phyloP scores from a whole-genome alignment of 2,113 vertebrate species.

The Furnarius figulus region DNA sequence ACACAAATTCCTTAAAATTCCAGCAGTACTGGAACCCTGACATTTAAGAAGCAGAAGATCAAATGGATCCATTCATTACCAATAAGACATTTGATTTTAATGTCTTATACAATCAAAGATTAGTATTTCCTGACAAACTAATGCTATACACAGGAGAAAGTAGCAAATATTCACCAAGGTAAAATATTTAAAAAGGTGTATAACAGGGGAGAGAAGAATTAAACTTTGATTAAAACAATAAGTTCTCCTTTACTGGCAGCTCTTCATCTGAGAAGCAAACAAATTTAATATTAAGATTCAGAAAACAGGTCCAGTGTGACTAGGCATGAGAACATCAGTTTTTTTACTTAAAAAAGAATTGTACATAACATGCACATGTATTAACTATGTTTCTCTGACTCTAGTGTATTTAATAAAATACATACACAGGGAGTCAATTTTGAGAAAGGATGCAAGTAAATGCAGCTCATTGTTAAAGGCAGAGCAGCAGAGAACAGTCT shows the following conservation, averaged over 20 bases:
- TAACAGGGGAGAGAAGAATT: too few species aligned
- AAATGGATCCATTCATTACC: neutral
- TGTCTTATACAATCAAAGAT: neutral
- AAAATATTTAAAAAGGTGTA: too few species aligned
- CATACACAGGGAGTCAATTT: fast-evolving
- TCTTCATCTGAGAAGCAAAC: too few species aligned
- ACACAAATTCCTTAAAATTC: neutral
- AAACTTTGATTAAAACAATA: too few species aligned
- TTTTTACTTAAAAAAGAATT: neutral
- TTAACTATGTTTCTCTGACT: neutral
- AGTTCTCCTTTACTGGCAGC: too few species aligned
- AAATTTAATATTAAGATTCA: too few species aligned
- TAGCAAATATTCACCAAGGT: too few species aligned
- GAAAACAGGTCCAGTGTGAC: neutral
- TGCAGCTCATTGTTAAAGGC: neutral
- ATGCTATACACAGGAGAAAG: too few species aligned
- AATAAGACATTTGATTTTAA: neutral
- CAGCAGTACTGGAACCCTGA: neutral
- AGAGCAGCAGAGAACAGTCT: neutral
- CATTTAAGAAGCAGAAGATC: neutral
- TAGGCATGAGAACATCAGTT: fast-evolving
- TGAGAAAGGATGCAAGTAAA: neutral
- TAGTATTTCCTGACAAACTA: neutral
- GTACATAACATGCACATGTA: fast-evolving
- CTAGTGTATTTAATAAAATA: neutral